These are phyloP conservation scores for Diplodus sargus DNA, from an alignment of 2,797 vertebrate genomes.

Conservation along the genomic window DNA sequence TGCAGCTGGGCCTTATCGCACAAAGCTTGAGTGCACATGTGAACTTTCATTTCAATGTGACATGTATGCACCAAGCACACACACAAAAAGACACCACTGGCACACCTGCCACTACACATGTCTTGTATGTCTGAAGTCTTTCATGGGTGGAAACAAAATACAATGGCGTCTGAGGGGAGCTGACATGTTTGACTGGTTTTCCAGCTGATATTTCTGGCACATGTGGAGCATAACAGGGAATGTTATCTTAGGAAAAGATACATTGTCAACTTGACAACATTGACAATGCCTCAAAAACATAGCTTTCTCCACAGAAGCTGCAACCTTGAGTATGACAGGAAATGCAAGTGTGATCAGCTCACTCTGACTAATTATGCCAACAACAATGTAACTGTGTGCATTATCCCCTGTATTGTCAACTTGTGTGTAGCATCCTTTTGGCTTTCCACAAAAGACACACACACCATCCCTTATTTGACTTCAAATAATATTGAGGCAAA, in stretches of 20 bases:
- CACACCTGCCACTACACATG: slow-evolving; percentile 38
- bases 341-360: slow-evolving; percentile 5
- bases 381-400: background rate
- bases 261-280: background rate
- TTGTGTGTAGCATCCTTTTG: background rate
- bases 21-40: slow-evolving; percentile 41
- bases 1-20: slow-evolving; percentile 29
- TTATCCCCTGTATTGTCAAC: background rate
- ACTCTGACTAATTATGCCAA: slow-evolving; percentile 2
- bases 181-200: slow-evolving; percentile 60
- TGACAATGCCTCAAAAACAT: slow-evolving; percentile 11
- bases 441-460: background rate
- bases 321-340: background rate
- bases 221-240: slow-evolving; percentile 11
- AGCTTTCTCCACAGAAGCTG: background rate
- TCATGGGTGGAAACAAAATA: slow-evolving; percentile 44
- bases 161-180: slow-evolving; percentile 49
- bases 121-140: slow-evolving; percentile 16
- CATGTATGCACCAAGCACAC: background rate
- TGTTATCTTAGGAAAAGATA: slow-evolving; percentile 9
- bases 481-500: slow-evolving; percentile 29
- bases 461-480: slow-evolving; percentile 3
- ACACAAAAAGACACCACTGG: background rate
- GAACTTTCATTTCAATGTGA: slow-evolving; percentile 37
- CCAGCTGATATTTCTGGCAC: slow-evolving; percentile 43